These are phyloP conservation scores for Colletes gigas DNA, from an alignment of 1,140 invertebrate species.

Conservation along the genomic window DNA sequence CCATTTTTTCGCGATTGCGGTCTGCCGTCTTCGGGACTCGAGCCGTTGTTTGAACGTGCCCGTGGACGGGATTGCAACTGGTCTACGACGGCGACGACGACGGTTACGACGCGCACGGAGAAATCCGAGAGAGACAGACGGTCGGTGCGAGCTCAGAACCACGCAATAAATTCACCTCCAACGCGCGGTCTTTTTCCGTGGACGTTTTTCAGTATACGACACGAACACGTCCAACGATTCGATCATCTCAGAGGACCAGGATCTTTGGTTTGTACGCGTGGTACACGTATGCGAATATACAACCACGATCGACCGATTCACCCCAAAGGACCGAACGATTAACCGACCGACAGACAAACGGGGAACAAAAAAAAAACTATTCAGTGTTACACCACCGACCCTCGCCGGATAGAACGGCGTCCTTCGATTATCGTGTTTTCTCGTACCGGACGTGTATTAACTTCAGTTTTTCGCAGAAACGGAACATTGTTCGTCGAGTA, in stretches of 20 bases:
- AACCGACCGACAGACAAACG: not conserved
- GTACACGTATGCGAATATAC: slow-evolving; percentile 1
- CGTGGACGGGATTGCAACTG: not conserved
- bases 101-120: not conserved
- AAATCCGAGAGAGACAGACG: not conserved
- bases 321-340: slow-evolving; percentile 12
- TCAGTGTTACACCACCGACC: slow-evolving; percentile 13
- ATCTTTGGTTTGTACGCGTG: not conserved
- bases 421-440: slow-evolving; percentile 38
- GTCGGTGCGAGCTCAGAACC: not conserved
- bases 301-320: slow-evolving; percentile 4
- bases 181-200: slow-evolving; percentile 5
- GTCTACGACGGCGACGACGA: not conserved
- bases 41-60: not conserved
- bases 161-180: slow-evolving; percentile 35
- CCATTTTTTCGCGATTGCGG: not conserved
- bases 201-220: slow-evolving; percentile 9
- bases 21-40: not conserved
- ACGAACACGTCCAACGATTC: not conserved
- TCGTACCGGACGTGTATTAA: slow-evolving; percentile 15
- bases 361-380: slow-evolving; percentile 1
- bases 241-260: slow-evolving; percentile 1
- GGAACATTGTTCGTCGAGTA: not conserved
- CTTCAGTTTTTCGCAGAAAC: not conserved
- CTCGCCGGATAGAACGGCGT: slow-evolving; percentile 10